A percentile compares a stretch with the other conserved stretches of the same genome.
Conservation (phyloP, 2,797 vertebrate species). For the Cynodonichthys magdalenae region DNA sequence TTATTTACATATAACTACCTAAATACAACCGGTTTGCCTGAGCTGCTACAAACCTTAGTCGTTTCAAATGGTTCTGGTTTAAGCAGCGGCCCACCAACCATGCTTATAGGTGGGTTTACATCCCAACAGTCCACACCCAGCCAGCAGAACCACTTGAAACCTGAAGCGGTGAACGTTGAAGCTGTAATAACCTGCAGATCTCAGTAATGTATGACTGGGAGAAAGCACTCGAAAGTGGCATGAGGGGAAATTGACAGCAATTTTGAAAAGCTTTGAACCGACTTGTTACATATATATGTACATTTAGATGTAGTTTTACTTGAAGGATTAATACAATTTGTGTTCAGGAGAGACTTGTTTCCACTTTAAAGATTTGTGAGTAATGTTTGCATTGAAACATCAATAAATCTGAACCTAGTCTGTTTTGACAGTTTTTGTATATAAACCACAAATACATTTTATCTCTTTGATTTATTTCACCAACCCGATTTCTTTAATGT, state of each 20-base stretch:
- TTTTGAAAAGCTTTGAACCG: constrained; percentile 1
- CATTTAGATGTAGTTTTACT: background rate
- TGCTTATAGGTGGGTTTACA: background rate
- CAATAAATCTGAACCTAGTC: background rate
- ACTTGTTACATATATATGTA: background rate
- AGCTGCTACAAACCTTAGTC: background rate
- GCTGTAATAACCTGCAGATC: constrained; percentile 7
- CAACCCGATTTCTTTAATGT: too few species aligned
- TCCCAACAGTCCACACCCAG: background rate
- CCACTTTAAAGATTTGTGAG: background rate
- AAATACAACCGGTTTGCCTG: background rate
- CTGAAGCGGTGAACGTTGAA: background rate
- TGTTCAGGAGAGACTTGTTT: background rate
- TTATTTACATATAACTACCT: background rate
- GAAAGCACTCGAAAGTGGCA: background rate
- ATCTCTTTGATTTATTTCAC: too few species aligned
- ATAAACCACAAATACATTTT: background rate
- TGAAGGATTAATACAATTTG: background rate
- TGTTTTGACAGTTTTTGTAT: background rate
- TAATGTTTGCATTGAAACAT: background rate
- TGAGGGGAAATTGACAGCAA: background rate
- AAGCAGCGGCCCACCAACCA: background rate
- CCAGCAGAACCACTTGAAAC: constrained; percentile 6
- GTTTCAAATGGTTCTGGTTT: constrained; percentile 1
- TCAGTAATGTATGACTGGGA: background rate